phyloP scores from a whole-genome alignment of 1,140 invertebrate genomes.

The Drosophila grimshawi region DNA sequence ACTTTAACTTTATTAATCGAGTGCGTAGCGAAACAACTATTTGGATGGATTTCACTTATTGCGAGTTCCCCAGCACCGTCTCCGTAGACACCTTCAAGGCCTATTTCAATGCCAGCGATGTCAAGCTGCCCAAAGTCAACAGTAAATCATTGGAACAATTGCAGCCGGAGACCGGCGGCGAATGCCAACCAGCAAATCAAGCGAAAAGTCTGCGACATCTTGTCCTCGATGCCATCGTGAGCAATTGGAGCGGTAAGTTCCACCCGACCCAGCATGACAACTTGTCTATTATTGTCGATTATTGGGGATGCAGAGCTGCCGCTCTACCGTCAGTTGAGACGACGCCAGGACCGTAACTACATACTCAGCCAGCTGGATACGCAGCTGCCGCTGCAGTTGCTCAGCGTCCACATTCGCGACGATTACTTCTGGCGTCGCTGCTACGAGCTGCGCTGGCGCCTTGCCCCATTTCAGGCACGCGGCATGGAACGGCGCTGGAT shows the following conservation, averaged over 20 bases:
- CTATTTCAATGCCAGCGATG: slow-evolving; percentile 73
- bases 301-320: slow-evolving; percentile 65
- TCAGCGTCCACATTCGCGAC: slow-evolving; percentile 80
- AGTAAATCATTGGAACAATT: slow-evolving; percentile 71
- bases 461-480: slow-evolving; percentile 56
- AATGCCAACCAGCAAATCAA: slow-evolving; percentile 60
- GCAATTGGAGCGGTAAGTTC: slow-evolving; percentile 82
- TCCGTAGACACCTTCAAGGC: slow-evolving; percentile 81
- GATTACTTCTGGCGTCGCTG: slow-evolving; percentile 84
- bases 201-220: slow-evolving; percentile 82
- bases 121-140: slow-evolving; percentile 67
- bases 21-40: background rate
- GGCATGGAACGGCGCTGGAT: slow-evolving; percentile 78
- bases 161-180: slow-evolving; percentile 23
- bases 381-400: slow-evolving; percentile 79
- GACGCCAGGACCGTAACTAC: slow-evolving; percentile 83
- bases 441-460: slow-evolving; percentile 80
- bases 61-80: slow-evolving; percentile 81
- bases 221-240: slow-evolving; percentile 81
- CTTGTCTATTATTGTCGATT: slow-evolving; percentile 14
- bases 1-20: background rate
- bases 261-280: slow-evolving; percentile 1
- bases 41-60: slow-evolving; percentile 78
- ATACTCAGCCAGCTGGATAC: slow-evolving; percentile 83
- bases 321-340: slow-evolving; percentile 71